Percentiles rank a stretch among this genome's conserved stretches.
phyloP scores from a whole-genome alignment of 2,888 invertebrate genomes.

The Cataglyphis albicans region DNA sequence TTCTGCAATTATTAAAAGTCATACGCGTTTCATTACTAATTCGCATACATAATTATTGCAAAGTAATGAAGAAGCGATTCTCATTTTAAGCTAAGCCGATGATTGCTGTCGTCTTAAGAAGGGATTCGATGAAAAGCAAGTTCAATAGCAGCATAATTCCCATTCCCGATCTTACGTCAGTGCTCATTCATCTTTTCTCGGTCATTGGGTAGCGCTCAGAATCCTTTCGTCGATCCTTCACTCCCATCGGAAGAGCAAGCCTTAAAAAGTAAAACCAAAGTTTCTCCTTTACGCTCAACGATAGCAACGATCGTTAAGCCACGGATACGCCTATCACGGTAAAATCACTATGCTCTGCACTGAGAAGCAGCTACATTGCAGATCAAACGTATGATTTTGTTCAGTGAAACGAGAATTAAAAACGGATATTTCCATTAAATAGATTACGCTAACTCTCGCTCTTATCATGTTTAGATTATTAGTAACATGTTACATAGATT shows the following conservation, averaged over 20 bases:
- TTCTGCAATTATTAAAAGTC: background rate
- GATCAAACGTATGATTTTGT: constrained; percentile 23
- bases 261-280: constrained; percentile 79
- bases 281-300: constrained; percentile 70
- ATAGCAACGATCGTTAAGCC: constrained; percentile 58
- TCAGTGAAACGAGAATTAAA: constrained; percentile 54
- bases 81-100: constrained; percentile 21
- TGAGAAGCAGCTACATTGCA: background rate
- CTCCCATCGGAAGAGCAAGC: constrained; percentile 53
- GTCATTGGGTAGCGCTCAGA: constrained; percentile 60
- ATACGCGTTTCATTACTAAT: background rate
- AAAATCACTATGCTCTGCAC: constrained; percentile 59
- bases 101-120: constrained; percentile 44
- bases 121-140: constrained; percentile 62
- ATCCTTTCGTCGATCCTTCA: constrained; percentile 74
- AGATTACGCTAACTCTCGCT: constrained; percentile 68
- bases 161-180: constrained; percentile 70
- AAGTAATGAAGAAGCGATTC: constrained; percentile 30
- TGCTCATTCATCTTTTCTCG: constrained; percentile 76
- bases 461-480: background rate
- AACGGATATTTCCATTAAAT: constrained; percentile 42
- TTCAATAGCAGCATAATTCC: constrained; percentile 43
- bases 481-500: constrained; percentile 9
- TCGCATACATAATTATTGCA: constrained; percentile 9
- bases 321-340: constrained; percentile 66